A percentile compares a stretch with the other conserved stretches of the same genome.
These are phyloP conservation scores for Heliothis peltigera DNA, from an alignment of 2,888 invertebrate genomes.

Conservation along the genomic window DNA sequence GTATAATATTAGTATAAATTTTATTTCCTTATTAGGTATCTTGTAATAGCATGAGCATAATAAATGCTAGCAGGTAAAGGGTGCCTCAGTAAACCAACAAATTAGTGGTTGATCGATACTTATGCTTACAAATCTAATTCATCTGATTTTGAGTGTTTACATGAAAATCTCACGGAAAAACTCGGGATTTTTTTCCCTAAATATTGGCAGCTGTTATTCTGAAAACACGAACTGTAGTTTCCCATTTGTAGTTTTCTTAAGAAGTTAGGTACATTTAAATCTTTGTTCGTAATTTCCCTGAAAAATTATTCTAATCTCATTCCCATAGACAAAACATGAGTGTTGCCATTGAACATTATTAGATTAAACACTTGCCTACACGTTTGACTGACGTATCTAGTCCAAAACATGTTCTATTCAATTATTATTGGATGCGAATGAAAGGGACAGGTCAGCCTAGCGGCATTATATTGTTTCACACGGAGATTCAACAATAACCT, in stretches of 20 bases:
- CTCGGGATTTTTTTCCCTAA: not conserved
- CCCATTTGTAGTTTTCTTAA: slow-evolving; percentile 13
- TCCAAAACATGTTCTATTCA: slow-evolving; percentile 64
- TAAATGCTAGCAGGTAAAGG: too few species aligned
- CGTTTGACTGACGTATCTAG: slow-evolving; percentile 77
- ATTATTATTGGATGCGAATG: slow-evolving; percentile 55
- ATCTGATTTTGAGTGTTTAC: not conserved
- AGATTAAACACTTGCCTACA: slow-evolving; percentile 63
- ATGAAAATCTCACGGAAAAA: not conserved
- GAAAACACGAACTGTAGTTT: slow-evolving; percentile 29
- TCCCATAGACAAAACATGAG: slow-evolving; percentile 36
- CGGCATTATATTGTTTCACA: slow-evolving; percentile 61
- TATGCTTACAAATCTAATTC: too few species aligned
- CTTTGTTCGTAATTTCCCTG: slow-evolving; percentile 20
- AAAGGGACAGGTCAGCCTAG: slow-evolving; percentile 66
- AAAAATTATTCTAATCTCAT: slow-evolving; percentile 16
- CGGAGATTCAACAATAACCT: slow-evolving; percentile 52
- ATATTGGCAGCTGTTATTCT: slow-evolving; percentile 3
- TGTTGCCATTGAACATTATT: slow-evolving; percentile 42
- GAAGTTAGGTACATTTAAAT: slow-evolving; percentile 9
- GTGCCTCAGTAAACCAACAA: too few species aligned
- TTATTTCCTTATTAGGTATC: too few species aligned
- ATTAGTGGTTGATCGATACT: too few species aligned
- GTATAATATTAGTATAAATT: too few species aligned
- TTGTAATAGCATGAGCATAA: too few species aligned